These are phyloP conservation scores for Candoia aspera DNA, from an alignment of 2,113 vertebrate species.

Conservation along the genomic window DNA sequence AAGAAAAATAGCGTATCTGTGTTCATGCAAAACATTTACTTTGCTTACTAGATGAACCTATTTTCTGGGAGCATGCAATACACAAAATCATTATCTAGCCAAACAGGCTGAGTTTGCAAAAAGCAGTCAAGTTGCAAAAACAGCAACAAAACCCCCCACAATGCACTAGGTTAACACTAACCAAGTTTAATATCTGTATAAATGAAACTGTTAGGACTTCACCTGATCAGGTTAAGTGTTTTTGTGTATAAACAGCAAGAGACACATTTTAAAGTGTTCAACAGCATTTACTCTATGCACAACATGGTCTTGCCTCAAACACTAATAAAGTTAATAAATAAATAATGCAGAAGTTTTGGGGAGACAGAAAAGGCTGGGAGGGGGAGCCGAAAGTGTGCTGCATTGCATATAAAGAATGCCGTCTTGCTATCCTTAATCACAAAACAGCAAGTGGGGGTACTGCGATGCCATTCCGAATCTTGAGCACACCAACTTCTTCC, in stretches of 20 bases:
- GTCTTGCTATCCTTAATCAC: constrained; percentile 16
- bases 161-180: neutral
- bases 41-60: neutral
- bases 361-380: neutral
- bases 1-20: neutral
- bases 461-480: constrained; percentile 76
- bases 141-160: neutral
- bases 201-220: neutral
- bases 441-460: constrained; percentile 64
- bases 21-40: neutral
- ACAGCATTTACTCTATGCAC: neutral
- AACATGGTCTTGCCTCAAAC: neutral
- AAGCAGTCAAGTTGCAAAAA: neutral
- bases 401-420: neutral
- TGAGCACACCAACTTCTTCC: constrained; percentile 84
- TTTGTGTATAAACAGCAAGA: neutral
- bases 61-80: too few species aligned
- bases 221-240: neutral
- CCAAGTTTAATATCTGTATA: neutral
- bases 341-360: rapidly evolving
- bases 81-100: too few species aligned
- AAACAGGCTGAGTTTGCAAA: neutral
- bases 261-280: neutral
- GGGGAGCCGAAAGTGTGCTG: neutral
- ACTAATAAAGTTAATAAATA: neutral